These are phyloP conservation scores for Pammene fasciana DNA, from an alignment of 2,888 invertebrate species.

Conservation along the genomic window DNA sequence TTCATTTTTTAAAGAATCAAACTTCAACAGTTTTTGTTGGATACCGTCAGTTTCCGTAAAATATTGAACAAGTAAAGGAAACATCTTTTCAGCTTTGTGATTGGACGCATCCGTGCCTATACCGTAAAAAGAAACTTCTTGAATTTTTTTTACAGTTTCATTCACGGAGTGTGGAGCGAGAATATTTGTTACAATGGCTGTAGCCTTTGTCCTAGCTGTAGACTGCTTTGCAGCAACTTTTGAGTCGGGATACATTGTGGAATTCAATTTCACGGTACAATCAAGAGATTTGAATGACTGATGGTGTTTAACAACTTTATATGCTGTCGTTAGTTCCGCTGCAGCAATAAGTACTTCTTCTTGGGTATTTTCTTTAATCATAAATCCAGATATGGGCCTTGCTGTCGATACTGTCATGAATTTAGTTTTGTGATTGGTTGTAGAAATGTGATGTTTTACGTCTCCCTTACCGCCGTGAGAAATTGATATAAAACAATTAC, in stretches of 20 bases:
- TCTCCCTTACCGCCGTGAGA: slow-evolving; percentile 29
- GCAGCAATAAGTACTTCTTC: slow-evolving; percentile 24
- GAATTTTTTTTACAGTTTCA: slow-evolving; percentile 26
- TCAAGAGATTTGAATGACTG: slow-evolving; percentile 41
- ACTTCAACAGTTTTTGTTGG: slow-evolving; percentile 35
- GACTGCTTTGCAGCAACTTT: slow-evolving; percentile 39
- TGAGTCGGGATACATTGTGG: slow-evolving; percentile 38
- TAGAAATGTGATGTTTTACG: slow-evolving; percentile 29
- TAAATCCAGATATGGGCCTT: slow-evolving; percentile 24
- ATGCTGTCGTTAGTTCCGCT: slow-evolving; percentile 23
- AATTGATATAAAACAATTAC: slow-evolving; percentile 30
- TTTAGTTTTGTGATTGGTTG: slow-evolving; percentile 27
- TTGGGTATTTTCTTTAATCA: slow-evolving; percentile 24
- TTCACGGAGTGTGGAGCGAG: slow-evolving; percentile 31
- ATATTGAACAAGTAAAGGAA: slow-evolving; percentile 39
- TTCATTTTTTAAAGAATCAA: slow-evolving; percentile 38
- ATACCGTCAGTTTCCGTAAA: slow-evolving; percentile 39
- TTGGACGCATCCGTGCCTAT: slow-evolving; percentile 36
- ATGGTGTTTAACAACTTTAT: slow-evolving; percentile 37
- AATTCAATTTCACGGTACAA: slow-evolving; percentile 37
- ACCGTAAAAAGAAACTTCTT: slow-evolving; percentile 36
- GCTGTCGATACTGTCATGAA: slow-evolving; percentile 25
- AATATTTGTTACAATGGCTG: slow-evolving; percentile 42
- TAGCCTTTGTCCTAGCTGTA: slow-evolving; percentile 36
- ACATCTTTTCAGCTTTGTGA: slow-evolving; percentile 34